Evolutionary conservation across 2,888 invertebrate genomes (phyloP), one percentile per base, ranked within the genome.

Genomic region (Octonoba sinensis): DNA sequence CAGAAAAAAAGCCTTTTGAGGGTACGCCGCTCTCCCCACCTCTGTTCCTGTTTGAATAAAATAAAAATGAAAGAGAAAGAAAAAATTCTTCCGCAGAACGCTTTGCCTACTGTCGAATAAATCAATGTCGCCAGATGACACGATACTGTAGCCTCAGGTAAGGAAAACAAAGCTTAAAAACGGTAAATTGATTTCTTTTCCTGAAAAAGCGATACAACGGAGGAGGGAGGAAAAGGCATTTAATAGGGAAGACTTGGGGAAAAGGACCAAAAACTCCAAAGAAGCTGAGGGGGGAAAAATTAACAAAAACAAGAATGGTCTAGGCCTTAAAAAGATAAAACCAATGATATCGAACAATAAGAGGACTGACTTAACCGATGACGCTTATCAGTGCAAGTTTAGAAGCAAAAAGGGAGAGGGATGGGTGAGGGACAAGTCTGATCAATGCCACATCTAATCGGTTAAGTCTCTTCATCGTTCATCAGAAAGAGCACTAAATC

Each of bases 151-250:
- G 79, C 79, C 79, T 66, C 72, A 79, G 79, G 79, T 79, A 79
- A 79, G 79, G 72, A 79, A 79, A 78, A 79, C 72, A 79, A 79
- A 79, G 79, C 79, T 79, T 79, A 66, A 79, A 79, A 79, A 72
- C 56, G 79, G 72, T 72, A 72, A 72, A 79, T 79, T 79, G 79
- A 79, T 79, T 79, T 72, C 6, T 72, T 67, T 47, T 51, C 60
- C 64, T 64, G 1, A 36, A 69, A 69, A 44, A 24, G 44, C 27
- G 18, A 15, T 62, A 62, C 62, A 36, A 20, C 6, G 22, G 36
- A 49, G 18, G 22, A n/a, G n/a, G 15, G 44, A 69, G 44, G 27
- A 57, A 22, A 57, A 27, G 59, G 27, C 54, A 69, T 69, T n/a
- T n/a, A n/a, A 69, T 56, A 69, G 69, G 36, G 36, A 16, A 51